These are phyloP conservation scores for Phyllotis vaccarum DNA, from an alignment of 2,797 vertebrate species.

Conservation along the genomic window DNA sequence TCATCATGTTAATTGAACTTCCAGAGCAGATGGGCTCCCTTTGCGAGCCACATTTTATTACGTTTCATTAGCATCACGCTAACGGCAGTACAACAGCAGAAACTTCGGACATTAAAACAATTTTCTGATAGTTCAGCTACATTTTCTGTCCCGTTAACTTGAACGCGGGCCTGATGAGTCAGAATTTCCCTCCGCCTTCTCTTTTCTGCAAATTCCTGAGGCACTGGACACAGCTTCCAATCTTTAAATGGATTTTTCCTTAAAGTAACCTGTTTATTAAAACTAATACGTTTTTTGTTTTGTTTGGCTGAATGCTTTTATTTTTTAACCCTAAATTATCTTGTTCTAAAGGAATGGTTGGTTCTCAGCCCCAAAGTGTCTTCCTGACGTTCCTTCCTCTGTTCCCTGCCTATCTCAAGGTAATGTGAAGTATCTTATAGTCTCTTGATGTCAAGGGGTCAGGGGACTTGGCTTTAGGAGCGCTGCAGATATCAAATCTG, in stretches of 20 bases:
- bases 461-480: neutral
- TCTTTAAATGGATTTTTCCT: neutral
- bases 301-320: neutral
- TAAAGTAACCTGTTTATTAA: neutral
- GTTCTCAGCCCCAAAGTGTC: neutral
- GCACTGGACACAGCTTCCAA: neutral
- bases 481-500: neutral
- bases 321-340: neutral
- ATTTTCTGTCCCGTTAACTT: conserved; percentile 69
- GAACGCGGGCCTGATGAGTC: neutral
- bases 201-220: conserved; percentile 28
- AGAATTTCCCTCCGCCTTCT: conserved; percentile 39
- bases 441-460: neutral
- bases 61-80: conserved; percentile 70
- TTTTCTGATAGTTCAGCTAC: conserved; percentile 62
- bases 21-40: conserved; percentile 71
- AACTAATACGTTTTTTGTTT: neutral
- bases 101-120: conserved; percentile 70
- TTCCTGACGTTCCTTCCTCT: neutral
- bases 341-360: neutral
- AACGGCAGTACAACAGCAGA: conserved; percentile 72
- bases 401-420: neutral
- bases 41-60: conserved; percentile 71
- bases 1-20: conserved; percentile 75
- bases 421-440: neutral